A percentile compares a stretch with the other conserved stretches of the same genome.
These are phyloP conservation scores for Camarhynchus parvulus DNA, from an alignment of 2,113 vertebrate genomes.

Conservation along the genomic window DNA sequence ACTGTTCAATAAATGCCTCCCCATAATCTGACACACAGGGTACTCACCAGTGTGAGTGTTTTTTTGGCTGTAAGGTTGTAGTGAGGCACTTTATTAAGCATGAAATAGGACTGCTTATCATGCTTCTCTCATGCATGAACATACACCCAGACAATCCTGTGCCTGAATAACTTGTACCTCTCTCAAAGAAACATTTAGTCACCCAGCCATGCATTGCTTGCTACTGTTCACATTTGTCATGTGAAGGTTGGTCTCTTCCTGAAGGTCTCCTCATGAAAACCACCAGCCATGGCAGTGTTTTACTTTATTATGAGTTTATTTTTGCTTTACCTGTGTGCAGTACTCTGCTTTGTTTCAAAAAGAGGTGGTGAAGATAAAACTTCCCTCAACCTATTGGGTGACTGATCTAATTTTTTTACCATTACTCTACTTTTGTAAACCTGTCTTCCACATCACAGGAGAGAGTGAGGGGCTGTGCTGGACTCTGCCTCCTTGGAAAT, in stretches of 20 bases:
- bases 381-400: not conserved
- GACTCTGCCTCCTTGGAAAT: not conserved
- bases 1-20: not conserved
- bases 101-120: slow-evolving; percentile 3
- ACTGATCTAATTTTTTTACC: not conserved
- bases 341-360: not conserved
- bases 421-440: not conserved
- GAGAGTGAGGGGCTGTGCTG: not conserved
- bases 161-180: not conserved
- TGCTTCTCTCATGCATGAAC: not conserved
- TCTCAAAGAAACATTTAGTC: not conserved
- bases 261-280: slow-evolving; percentile 12
- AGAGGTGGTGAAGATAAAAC: not conserved
- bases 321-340: not conserved
- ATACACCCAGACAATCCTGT: not conserved
- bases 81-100: not conserved
- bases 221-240: not conserved
- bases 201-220: not conserved
- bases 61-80: not conserved
- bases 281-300: not conserved
- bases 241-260: not conserved
- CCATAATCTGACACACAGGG: not conserved
- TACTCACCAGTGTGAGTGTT: not conserved
- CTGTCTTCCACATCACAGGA: not conserved
- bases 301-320: not conserved